Evolutionary conservation across 2,888 invertebrate species (phyloP).

Genomic region (Rhamphomyia laevipes): DNA sequence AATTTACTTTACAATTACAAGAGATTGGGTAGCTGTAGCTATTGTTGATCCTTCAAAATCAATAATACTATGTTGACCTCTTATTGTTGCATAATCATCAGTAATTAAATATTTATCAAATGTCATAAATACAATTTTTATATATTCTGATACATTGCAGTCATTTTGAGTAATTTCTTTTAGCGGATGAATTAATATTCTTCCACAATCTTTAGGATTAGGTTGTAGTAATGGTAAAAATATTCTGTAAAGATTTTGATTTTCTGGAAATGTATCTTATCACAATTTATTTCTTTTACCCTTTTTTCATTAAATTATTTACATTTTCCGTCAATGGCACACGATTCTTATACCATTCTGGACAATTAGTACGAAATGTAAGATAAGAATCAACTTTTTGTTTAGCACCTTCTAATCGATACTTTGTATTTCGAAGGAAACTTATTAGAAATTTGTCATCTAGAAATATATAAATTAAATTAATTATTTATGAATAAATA

Average conservation of each 20-base stretch:
- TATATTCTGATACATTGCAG: not conserved
- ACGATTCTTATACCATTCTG: conserved; percentile 40
- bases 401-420: conserved; percentile 46
- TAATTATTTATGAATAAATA: too few relatives aligned
- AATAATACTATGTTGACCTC: conserved; percentile 39
- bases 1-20: conserved; percentile 44
- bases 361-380: conserved; percentile 40
- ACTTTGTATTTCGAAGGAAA: conserved; percentile 49
- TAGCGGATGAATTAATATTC: conserved; percentile 11
- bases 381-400: conserved; percentile 46
- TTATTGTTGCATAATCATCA: conserved; percentile 41
- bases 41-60: conserved; percentile 42
- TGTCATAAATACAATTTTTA: too few relatives aligned
- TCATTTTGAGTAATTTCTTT: not conserved
- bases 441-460: conserved; percentile 44
- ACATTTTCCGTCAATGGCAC: conserved; percentile 25
- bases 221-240: conserved; percentile 35
- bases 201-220: conserved; percentile 26
- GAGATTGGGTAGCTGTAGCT: conserved; percentile 42
- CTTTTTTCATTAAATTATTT: too few relatives aligned
- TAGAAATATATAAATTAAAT: too few relatives aligned
- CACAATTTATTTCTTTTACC: too few relatives aligned
- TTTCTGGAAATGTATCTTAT: too few relatives aligned
- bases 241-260: conserved; percentile 28
- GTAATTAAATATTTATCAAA: too few relatives aligned